phyloP scores from a whole-genome alignment of 2,888 invertebrate genomes.

The Scaptomyza polygonia region DNA sequence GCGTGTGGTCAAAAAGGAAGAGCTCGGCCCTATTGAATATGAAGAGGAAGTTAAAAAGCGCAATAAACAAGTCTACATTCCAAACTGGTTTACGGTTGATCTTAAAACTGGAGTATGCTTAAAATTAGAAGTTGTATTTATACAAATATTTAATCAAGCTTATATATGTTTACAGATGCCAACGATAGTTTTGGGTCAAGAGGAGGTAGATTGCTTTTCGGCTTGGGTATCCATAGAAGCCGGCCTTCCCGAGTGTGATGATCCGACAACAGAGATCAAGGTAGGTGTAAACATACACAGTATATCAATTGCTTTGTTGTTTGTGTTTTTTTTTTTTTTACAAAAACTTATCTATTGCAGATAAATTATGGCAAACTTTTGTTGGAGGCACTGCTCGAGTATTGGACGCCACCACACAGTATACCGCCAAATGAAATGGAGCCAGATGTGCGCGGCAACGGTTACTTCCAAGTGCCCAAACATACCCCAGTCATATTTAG shows the following conservation, averaged over 20 bases:
- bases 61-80: constrained; percentile 97
- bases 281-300: constrained; percentile 48
- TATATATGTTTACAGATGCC: constrained; percentile 89
- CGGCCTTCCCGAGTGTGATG: constrained; percentile 90
- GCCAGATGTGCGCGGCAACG: constrained; percentile 90
- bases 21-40: constrained; percentile 95
- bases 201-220: constrained; percentile 98
- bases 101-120: constrained; percentile 95
- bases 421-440: constrained; percentile 88
- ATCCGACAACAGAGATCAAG: constrained; percentile 83
- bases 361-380: constrained; percentile 98
- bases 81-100: constrained; percentile 99
- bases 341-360: constrained; percentile 78
- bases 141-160: background rate
- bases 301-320: background rate
- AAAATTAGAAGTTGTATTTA: background rate
- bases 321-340: background rate
- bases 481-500: constrained; percentile 98
- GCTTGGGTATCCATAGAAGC: constrained; percentile 99
- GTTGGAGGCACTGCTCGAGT: constrained; percentile 96
- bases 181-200: constrained; percentile 97
- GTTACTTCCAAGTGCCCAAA: constrained; percentile 94
- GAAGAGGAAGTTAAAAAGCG: constrained; percentile 96
- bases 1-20: constrained; percentile 94
- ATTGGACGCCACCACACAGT: constrained; percentile 93